These are phyloP conservation scores for Coecobrya sp. DNA, from an alignment of 2,888 invertebrate species.

Conservation along the genomic window DNA sequence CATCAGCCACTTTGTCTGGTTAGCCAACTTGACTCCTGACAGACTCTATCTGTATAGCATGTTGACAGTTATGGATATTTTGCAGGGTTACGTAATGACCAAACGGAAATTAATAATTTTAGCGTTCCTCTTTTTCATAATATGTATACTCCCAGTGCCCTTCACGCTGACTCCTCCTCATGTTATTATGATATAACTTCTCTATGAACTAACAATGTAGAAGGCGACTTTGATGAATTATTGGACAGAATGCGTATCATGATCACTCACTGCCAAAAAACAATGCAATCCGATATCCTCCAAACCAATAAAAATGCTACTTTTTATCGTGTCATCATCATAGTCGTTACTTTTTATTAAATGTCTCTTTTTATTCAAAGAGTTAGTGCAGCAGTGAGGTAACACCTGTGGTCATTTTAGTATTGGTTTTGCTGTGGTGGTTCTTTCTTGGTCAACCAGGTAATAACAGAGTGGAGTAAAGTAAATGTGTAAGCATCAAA, in stretches of 20 bases:
- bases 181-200: too few species aligned
- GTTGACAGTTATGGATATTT: conserved; percentile 72
- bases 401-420: not conserved
- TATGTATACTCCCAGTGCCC: not conserved
- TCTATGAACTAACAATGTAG: conserved; percentile 9
- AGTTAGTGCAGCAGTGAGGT: not conserved
- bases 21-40: not conserved
- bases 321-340: conserved; percentile 49
- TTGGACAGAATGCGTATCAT: not conserved
- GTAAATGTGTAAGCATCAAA: not conserved
- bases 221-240: conserved; percentile 66
- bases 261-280: not conserved
- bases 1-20: not conserved
- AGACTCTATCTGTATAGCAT: too few species aligned
- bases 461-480: conserved; percentile 42
- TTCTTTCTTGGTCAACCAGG: conserved; percentile 79
- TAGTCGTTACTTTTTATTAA: conserved; percentile 40
- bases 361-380: conserved; percentile 14
- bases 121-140: conserved; percentile 25
- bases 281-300: conserved; percentile 53
- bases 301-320: not conserved
- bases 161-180: not conserved
- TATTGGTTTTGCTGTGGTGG: conserved; percentile 22
- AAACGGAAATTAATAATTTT: conserved; percentile 73
- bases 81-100: conserved; percentile 44